Conservation (phyloP, 2,888 invertebrate genomes). For the Tipula lateralis region DNA sequence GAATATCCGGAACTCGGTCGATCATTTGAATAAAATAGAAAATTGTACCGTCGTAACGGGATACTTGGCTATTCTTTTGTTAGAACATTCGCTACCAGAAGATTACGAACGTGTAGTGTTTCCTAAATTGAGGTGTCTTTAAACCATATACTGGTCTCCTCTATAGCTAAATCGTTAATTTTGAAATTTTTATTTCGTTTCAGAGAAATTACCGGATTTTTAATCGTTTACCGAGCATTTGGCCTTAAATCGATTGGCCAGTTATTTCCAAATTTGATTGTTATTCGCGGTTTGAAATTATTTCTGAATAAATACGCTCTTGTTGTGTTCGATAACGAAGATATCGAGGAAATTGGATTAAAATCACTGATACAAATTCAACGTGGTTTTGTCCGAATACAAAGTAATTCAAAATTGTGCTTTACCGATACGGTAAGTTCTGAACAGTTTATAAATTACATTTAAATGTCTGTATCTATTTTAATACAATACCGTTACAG, state of each 20-base stretch:
- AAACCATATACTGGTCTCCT: background rate
- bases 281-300: constrained; percentile 73
- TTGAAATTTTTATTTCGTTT: constrained; percentile 12
- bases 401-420: constrained; percentile 71
- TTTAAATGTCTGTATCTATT: background rate
- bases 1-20: constrained; percentile 55
- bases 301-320: constrained; percentile 72
- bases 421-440: constrained; percentile 53
- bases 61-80: constrained; percentile 63
- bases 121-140: background rate
- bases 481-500: constrained; percentile 36
- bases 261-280: constrained; percentile 82
- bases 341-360: constrained; percentile 67
- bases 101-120: background rate
- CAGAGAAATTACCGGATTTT: constrained; percentile 75
- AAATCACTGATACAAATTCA: constrained; percentile 67
- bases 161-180: background rate
- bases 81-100: constrained; percentile 51
- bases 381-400: constrained; percentile 75
- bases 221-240: constrained; percentile 73
- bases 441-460: background rate
- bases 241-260: constrained; percentile 64
- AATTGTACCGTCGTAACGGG: constrained; percentile 78
- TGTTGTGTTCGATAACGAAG: constrained; percentile 66
- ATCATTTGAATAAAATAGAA: constrained; percentile 49